A percentile compares a stretch with the other conserved stretches of the same genome.
phyloP scores from a whole-genome alignment of 2,888 invertebrate genomes.

The Psylliodes chrysocephalus region DNA sequence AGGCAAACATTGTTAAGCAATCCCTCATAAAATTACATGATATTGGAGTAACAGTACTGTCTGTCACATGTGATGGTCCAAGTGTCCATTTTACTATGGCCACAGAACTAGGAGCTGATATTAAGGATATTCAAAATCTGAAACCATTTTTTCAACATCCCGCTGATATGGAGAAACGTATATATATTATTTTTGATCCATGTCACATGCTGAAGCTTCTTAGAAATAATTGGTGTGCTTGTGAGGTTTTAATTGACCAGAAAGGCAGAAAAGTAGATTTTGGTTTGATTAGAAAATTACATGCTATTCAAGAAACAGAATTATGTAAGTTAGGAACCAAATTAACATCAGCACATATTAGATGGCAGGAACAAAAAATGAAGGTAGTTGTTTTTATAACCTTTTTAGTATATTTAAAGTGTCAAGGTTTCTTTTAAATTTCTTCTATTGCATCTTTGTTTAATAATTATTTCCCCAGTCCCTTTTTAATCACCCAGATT shows the following conservation, averaged over 20 bases:
- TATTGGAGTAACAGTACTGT: constrained; percentile 35
- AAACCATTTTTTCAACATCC: constrained; percentile 42
- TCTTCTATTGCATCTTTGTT: too few relatives aligned
- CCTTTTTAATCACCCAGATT: constrained; percentile 1
- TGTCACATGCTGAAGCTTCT: constrained; percentile 36
- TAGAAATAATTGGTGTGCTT: constrained; percentile 18
- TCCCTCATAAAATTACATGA: constrained; percentile 33
- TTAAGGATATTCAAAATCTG: constrained; percentile 29
- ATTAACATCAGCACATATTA: constrained; percentile 28
- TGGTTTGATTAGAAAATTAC: constrained; percentile 25
- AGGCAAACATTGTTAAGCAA: constrained; percentile 38
- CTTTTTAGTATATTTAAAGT: background rate
- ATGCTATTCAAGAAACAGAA: constrained; percentile 35
- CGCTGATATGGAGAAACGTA: constrained; percentile 12
- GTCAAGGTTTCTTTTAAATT: too few relatives aligned
- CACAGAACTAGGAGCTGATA: constrained; percentile 36
- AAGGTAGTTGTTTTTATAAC: constrained; percentile 17
- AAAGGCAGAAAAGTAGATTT: too few relatives aligned
- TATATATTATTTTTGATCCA: constrained; percentile 30
- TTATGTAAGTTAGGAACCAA: constrained; percentile 25
- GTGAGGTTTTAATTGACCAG: constrained; percentile 14
- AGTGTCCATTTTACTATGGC: constrained; percentile 36
- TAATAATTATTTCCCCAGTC: background rate
- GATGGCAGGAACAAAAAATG: constrained; percentile 38
- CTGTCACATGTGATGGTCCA: constrained; percentile 45